These are phyloP conservation scores for Helicoverpa armigera DNA, from an alignment of 1,140 invertebrate species.

Conservation along the genomic window DNA sequence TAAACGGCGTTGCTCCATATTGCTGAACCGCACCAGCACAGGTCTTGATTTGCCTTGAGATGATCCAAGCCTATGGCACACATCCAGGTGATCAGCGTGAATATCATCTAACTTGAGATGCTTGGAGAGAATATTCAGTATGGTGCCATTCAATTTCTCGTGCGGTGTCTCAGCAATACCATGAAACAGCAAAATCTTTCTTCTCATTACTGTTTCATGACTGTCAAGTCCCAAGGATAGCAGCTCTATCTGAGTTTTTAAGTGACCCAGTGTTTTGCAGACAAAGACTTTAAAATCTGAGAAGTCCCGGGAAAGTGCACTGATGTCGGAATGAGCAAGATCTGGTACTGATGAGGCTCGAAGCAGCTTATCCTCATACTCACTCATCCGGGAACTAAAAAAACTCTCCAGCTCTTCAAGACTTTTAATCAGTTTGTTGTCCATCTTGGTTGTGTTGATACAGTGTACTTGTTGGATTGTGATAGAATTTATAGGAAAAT, in stretches of 20 bases:
- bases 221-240: neutral
- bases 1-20: neutral
- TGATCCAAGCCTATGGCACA: conserved; percentile 3
- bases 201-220: conserved; percentile 4
- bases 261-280: neutral
- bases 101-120: neutral
- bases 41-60: neutral
- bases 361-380: neutral
- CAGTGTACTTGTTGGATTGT: too few relatives aligned
- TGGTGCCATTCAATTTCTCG: conserved; percentile 31
- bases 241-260: neutral
- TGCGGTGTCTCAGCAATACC: conserved; percentile 40
- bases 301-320: neutral
- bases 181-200: conserved; percentile 44
- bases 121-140: neutral
- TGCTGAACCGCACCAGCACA: neutral
- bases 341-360: neutral
- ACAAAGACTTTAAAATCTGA: neutral
- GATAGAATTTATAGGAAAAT: too few relatives aligned
- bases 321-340: neutral
- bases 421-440: too few relatives aligned
- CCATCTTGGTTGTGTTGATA: too few relatives aligned
- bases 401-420: too few relatives aligned
- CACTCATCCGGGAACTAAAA: neutral
- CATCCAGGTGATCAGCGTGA: neutral